phyloP scores from a whole-genome alignment of 2,113 vertebrate genomes.

The Numida meleagris region DNA sequence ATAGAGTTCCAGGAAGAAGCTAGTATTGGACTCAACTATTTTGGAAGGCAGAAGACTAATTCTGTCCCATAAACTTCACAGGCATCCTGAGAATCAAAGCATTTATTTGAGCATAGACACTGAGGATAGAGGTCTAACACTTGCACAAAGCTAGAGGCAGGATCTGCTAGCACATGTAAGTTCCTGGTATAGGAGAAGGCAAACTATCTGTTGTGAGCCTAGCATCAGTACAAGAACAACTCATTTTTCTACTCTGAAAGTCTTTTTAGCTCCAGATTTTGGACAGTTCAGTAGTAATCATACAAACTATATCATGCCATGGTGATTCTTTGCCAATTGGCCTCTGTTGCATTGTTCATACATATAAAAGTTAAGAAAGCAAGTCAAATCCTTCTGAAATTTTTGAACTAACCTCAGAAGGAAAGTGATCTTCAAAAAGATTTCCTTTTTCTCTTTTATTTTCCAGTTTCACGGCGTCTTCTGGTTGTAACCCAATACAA shows the following conservation, averaged over 20 bases:
- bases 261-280: background rate
- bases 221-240: background rate
- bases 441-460: background rate
- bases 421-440: background rate
- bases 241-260: background rate
- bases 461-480: background rate
- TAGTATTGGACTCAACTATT: rapidly evolving
- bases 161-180: background rate
- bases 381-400: background rate
- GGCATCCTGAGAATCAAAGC: background rate
- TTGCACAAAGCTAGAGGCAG: background rate
- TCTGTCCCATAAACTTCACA: background rate
- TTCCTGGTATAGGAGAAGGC: background rate
- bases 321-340: background rate
- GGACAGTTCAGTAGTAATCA: background rate
- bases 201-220: background rate
- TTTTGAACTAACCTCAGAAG: background rate
- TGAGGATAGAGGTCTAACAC: background rate
- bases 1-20: background rate
- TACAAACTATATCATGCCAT: background rate
- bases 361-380: background rate
- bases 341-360: background rate
- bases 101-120: background rate
- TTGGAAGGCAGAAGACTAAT: background rate
- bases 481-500: background rate